Evolutionary conservation across 1,140 invertebrate genomes (phyloP).

Genomic region (Drosophila teissieri): DNA sequence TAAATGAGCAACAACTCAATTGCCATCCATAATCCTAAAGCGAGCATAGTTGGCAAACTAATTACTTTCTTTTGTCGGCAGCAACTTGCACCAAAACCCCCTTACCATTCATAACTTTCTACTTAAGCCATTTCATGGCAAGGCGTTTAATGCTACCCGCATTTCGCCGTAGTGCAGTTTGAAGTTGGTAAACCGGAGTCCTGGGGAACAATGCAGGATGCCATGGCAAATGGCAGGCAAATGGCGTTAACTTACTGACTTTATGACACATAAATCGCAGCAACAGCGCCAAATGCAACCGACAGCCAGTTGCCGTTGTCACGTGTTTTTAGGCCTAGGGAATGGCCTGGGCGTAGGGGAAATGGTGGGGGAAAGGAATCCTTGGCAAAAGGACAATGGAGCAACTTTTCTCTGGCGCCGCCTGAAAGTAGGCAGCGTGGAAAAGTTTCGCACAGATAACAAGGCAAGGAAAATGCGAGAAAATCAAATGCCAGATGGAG

Average conservation of each 20-base stretch:
- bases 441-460: conserved; percentile 51
- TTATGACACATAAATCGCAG: conserved; percentile 83
- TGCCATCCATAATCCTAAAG: not conserved
- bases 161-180: conserved; percentile 34
- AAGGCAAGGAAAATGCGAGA: conserved; percentile 33
- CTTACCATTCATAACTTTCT: conserved; percentile 19
- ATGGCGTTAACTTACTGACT: conserved; percentile 83
- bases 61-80: not conserved
- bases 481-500: conserved; percentile 65
- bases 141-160: not conserved
- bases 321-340: conserved; percentile 45
- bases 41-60: conserved; percentile 1
- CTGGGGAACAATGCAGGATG: conserved; percentile 38
- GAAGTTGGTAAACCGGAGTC: conserved; percentile 7
- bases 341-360: not conserved
- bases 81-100: not conserved
- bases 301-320: conserved; percentile 35
- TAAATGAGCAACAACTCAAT: not conserved
- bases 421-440: conserved; percentile 63
- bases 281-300: conserved; percentile 48
- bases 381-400: conserved; percentile 24
- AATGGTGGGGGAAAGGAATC: not conserved
- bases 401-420: conserved; percentile 31
- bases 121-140: conserved; percentile 28
- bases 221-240: conserved; percentile 70